These are phyloP conservation scores for Arenaria interpres DNA, from an alignment of 2,113 vertebrate genomes.

Conservation along the genomic window DNA sequence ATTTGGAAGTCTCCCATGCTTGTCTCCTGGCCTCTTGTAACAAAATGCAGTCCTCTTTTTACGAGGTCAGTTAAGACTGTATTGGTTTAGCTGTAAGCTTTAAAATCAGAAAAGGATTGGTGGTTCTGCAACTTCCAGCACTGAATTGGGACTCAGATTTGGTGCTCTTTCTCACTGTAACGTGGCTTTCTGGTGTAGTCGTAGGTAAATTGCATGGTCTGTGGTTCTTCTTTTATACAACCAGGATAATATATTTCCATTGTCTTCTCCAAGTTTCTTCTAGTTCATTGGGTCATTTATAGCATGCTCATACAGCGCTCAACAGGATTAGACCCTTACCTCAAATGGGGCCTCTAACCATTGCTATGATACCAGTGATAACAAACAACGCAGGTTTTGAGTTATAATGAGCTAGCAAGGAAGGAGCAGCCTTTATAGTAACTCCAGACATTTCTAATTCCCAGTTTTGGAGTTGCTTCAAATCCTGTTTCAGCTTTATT, in stretches of 20 bases:
- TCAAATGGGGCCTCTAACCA: not conserved
- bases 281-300: not conserved
- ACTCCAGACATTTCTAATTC: not conserved
- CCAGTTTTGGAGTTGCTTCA: not conserved
- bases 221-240: not conserved
- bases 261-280: not conserved
- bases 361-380: not conserved
- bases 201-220: not conserved
- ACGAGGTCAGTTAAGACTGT: not conserved
- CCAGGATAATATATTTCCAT: not conserved
- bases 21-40: not conserved
- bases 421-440: not conserved
- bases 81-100: not conserved
- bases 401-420: not conserved
- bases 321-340: not conserved
- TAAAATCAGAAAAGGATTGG: not conserved
- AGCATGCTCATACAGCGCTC: not conserved
- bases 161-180: not conserved
- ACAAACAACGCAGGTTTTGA: not conserved
- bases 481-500: not conserved
- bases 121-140: not conserved
- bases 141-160: not conserved
- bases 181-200: not conserved
- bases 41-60: not conserved
- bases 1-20: not conserved